phyloP scores from a whole-genome alignment of 1,140 invertebrate genomes.

The Drosophila ananassae region DNA sequence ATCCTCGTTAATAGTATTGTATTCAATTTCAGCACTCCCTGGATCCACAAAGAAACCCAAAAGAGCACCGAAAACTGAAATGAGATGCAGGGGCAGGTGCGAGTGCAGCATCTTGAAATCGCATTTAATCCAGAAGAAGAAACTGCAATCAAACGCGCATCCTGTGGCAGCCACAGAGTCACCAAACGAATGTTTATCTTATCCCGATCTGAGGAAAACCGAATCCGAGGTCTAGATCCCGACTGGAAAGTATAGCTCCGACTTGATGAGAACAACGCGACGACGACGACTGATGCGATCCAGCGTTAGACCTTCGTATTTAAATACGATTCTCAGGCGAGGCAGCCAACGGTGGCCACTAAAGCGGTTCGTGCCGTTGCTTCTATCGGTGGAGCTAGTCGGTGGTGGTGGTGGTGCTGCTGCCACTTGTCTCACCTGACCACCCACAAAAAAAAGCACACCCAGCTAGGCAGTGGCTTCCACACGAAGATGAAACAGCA shows the following conservation, averaged over 20 bases:
- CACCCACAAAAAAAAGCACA: slow-evolving; percentile 66
- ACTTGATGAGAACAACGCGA: slow-evolving; percentile 71
- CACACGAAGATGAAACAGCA: slow-evolving; percentile 74
- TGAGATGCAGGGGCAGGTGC: slow-evolving; percentile 9
- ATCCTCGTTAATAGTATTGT: slow-evolving; percentile 86
- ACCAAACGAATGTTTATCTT: not conserved
- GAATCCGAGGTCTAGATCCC: slow-evolving; percentile 19
- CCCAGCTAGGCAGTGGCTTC: slow-evolving; percentile 38
- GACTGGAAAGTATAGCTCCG: not conserved
- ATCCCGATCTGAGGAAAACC: slow-evolving; percentile 1
- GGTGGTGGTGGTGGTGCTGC: slow-evolving; percentile 22
- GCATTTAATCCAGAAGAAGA: slow-evolving; percentile 20
- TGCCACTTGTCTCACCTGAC: slow-evolving; percentile 82
- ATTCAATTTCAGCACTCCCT: slow-evolving; percentile 82
- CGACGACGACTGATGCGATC: slow-evolving; percentile 75
- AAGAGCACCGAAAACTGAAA: slow-evolving; percentile 38
- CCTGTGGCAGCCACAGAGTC: slow-evolving; percentile 24
- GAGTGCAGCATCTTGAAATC: slow-evolving; percentile 52
- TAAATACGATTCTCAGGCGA: slow-evolving; percentile 83
- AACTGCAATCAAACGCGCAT: slow-evolving; percentile 40
- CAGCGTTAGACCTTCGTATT: slow-evolving; percentile 80
- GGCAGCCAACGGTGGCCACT: slow-evolving; percentile 45
- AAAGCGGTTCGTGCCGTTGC: slow-evolving; percentile 46
- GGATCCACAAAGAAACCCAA: slow-evolving; percentile 39
- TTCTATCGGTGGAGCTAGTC: slow-evolving; percentile 2